phyloP scores from a whole-genome alignment of 2,797 vertebrate species.

The Myiotriccus ornatus region DNA sequence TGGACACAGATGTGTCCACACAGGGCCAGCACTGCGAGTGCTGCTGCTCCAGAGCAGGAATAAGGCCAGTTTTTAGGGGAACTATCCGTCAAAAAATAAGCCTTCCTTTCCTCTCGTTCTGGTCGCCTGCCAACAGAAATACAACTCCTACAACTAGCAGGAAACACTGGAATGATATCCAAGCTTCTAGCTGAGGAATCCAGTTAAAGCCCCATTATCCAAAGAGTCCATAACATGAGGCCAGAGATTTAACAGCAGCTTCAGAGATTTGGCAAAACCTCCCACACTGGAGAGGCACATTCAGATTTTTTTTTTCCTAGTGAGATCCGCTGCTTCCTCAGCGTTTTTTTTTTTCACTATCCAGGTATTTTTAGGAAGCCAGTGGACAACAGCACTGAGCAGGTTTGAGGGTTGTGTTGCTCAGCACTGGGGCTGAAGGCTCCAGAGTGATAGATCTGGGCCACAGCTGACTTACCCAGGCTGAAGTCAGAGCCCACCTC shows the following conservation, averaged over 20 bases:
- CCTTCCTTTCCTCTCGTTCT: background rate
- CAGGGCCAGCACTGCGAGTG: fast-evolving
- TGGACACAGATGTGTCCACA: background rate
- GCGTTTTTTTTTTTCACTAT: background rate
- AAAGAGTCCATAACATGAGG: background rate
- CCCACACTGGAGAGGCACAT: background rate
- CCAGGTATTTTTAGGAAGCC: background rate
- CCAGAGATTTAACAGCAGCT: slow-evolving; percentile 46
- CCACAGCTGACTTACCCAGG: background rate
- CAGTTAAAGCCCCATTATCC: slow-evolving; percentile 37
- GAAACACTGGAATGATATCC: slow-evolving; percentile 12
- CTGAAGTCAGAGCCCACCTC: background rate
- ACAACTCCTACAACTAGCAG: slow-evolving; percentile 39
- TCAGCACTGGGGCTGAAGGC: background rate
- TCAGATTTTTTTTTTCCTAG: background rate
- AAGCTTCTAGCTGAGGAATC: slow-evolving; percentile 25
- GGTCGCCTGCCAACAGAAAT: slow-evolving; percentile 30
- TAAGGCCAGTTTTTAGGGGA: background rate
- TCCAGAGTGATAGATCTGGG: background rate
- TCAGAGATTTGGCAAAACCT: slow-evolving; percentile 35
- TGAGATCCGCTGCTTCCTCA: fast-evolving
- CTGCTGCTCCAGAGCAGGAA: background rate
- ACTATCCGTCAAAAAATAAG: background rate
- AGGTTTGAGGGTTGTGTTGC: background rate
- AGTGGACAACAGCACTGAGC: background rate